phyloP scores from a whole-genome alignment of 2,888 invertebrate species.

The Macaria notata region DNA sequence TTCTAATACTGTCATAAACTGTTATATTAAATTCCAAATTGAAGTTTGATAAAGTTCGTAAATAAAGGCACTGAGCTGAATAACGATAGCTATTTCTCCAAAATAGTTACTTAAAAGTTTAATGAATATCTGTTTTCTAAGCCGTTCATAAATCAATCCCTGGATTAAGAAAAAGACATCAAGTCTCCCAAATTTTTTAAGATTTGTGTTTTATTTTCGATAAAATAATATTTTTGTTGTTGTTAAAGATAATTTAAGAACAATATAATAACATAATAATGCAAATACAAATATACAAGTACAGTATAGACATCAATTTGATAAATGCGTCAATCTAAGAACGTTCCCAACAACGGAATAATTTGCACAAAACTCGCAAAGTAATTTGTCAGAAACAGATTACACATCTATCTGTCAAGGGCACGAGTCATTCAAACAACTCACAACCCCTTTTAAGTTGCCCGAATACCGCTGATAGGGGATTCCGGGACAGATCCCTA shows the following conservation, averaged over 20 bases:
- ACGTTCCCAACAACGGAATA: too few species aligned
- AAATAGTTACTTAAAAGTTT: constrained; percentile 14
- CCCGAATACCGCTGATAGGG: constrained; percentile 11
- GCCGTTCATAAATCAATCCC: constrained; percentile 15
- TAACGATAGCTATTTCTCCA: constrained; percentile 17
- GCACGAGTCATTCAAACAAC: constrained; percentile 50
- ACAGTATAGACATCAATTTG: too few species aligned
- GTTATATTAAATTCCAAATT: background rate
- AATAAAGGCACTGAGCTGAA: background rate
- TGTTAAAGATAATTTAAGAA: too few species aligned
- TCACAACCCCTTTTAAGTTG: constrained; percentile 25
- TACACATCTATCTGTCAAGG: constrained; percentile 57
- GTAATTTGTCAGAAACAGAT: constrained; percentile 47
- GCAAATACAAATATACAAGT: too few species aligned
- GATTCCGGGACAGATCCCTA: constrained; percentile 11
- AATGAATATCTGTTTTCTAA: constrained; percentile 13
- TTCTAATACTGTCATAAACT: too few species aligned
- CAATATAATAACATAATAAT: too few species aligned
- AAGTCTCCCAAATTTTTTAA: too few species aligned
- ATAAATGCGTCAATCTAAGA: too few species aligned
- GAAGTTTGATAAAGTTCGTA: constrained; percentile 3
- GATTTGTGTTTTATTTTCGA: too few species aligned
- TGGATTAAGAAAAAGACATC: constrained; percentile 13
- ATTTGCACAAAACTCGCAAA: background rate
- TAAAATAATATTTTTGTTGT: too few species aligned